Conservation (phyloP, 1,140 invertebrate species). For the Saxidomus purpurata region DNA sequence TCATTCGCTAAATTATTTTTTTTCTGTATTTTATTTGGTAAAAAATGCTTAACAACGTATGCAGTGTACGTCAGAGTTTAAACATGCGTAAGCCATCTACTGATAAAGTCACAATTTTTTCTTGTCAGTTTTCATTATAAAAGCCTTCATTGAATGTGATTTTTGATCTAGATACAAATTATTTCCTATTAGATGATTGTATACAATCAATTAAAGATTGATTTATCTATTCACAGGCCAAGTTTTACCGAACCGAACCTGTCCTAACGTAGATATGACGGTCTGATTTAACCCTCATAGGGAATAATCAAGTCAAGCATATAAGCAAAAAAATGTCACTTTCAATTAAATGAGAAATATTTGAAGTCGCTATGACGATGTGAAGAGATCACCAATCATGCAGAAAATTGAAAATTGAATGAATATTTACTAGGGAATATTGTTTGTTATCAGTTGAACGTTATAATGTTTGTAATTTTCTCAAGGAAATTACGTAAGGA, state of each 20-base stretch:
- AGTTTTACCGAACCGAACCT: not conserved
- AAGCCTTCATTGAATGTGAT: not conserved
- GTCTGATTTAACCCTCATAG: not conserved
- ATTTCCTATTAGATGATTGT: constrained; percentile 27
- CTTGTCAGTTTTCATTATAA: not conserved
- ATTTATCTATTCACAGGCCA: constrained; percentile 10
- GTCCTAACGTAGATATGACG: not conserved
- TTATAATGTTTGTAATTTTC: too few relatives aligned
- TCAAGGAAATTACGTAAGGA: too few relatives aligned
- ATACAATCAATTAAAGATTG: constrained; percentile 15
- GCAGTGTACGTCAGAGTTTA: not conserved
- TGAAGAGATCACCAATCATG: not conserved
- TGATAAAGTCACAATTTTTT: constrained; percentile 3
- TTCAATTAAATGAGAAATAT: constrained; percentile 38
- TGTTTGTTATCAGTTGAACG: too few relatives aligned
- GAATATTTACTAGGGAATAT: too few relatives aligned
- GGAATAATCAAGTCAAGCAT: not conserved
- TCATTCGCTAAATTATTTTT: not conserved
- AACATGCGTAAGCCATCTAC: not conserved
- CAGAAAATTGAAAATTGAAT: not conserved
- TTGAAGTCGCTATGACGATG: constrained; percentile 17
- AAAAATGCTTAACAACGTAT: not conserved
- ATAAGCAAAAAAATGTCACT: not conserved
- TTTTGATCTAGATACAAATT: constrained; percentile 24
- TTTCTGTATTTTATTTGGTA: not conserved